Conservation (phyloP, 2,113 vertebrate genomes). For the Genyomyrus donnyi region DNA sequence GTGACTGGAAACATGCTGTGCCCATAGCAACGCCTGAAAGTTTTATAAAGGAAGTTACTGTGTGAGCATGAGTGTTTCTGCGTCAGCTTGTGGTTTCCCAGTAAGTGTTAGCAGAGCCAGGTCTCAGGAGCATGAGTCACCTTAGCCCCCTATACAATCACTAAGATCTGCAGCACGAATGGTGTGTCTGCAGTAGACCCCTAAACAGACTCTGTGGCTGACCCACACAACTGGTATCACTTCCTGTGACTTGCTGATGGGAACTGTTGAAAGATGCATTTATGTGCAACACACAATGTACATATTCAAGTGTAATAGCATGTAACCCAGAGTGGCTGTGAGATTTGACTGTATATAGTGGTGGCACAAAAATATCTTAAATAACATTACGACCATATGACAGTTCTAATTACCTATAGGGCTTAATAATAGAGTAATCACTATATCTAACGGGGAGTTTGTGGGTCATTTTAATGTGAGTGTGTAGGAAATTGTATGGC, state of each 20-base stretch:
- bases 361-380: no score
- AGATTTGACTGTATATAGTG: not conserved
- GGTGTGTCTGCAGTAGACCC: not conserved
- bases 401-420: no score
- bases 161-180: not conserved
- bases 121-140: not conserved
- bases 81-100: not conserved
- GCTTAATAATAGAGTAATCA: no score
- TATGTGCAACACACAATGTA: not conserved
- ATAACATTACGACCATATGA: no score
- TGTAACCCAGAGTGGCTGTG: not conserved
- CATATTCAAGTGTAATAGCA: not conserved
- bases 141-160: not conserved
- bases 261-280: not conserved
- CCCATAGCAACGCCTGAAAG: not conserved
- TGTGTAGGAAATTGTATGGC: no score
- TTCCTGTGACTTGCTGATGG: not conserved
- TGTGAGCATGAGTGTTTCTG: not conserved
- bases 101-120: not conserved
- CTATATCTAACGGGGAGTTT: no score
- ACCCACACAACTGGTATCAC: not conserved
- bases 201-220: not conserved
- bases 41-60: not conserved
- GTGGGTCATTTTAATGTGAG: no score
- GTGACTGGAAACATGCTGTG: not conserved